Percentiles rank a stretch among this genome's conserved stretches.
phyloP scores from a whole-genome alignment of 2,888 invertebrate species.

The Synergus gifuensis region DNA sequence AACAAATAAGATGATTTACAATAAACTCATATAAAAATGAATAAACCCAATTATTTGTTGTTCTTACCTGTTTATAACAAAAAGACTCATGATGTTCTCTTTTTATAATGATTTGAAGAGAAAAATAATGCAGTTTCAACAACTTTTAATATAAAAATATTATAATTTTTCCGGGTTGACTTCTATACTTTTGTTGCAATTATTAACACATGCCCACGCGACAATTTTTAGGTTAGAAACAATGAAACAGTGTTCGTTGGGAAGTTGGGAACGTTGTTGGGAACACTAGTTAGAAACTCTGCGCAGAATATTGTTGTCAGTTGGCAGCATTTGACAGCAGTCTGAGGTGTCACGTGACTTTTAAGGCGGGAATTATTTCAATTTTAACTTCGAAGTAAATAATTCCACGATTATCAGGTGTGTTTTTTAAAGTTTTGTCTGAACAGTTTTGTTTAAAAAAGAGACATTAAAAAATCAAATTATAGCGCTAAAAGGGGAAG shows the following conservation, averaged over 20 bases:
- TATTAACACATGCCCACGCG: background rate
- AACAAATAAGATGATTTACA: background rate
- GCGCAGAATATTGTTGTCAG: no score
- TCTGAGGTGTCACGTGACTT: no score
- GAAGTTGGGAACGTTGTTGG: no score
- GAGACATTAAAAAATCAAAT: no score
- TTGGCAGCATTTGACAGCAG: no score
- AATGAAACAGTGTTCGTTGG: no score
- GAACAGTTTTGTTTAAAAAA: no score
- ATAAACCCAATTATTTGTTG: slow-evolving; percentile 47
- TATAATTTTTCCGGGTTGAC: background rate
- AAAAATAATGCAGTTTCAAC: background rate
- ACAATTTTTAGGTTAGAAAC: slow-evolving; percentile 32
- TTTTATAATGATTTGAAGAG: slow-evolving; percentile 20
- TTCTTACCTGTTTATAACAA: slow-evolving; percentile 84
- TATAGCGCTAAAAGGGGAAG: no score
- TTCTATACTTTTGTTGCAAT: background rate
- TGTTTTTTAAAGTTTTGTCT: no score
- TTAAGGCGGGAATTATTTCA: no score
- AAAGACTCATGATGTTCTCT: slow-evolving; percentile 82
- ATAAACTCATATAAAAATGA: slow-evolving; percentile 25
- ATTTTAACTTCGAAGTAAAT: no score
- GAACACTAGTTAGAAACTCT: background rate
- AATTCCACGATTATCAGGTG: no score
- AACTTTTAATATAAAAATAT: background rate